These are phyloP conservation scores for Spicauda simplicius DNA, from an alignment of 2,888 invertebrate species.

Conservation along the genomic window DNA sequence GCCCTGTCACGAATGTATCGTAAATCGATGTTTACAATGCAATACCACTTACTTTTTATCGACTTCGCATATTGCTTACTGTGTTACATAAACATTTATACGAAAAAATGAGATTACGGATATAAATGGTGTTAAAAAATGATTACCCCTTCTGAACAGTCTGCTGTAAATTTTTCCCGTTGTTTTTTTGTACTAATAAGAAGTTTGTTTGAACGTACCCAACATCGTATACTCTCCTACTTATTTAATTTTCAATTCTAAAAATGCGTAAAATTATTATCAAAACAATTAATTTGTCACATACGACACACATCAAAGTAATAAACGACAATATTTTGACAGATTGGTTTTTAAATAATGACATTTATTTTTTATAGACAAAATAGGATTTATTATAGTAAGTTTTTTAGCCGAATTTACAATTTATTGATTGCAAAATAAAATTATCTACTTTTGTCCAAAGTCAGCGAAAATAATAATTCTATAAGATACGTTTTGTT, in stretches of 20 bases:
- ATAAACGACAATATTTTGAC: neutral
- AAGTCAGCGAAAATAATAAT: too few relatives aligned
- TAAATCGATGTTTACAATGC: constrained; percentile 12
- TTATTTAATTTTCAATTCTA: constrained; percentile 3
- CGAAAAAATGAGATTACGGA: too few relatives aligned
- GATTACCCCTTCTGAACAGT: constrained; percentile 4
- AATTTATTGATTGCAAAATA: too few relatives aligned
- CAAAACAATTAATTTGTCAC: neutral
- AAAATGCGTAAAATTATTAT: neutral
- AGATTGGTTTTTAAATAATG: neutral
- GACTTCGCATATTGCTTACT: constrained; percentile 6
- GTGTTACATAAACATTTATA: constrained; percentile 7
- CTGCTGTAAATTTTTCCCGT: neutral
- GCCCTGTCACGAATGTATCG: constrained; percentile 15
- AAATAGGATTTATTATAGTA: too few relatives aligned
- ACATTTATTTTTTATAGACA: neutral
- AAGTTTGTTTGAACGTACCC: constrained; percentile 12
- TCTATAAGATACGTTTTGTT: too few relatives aligned
- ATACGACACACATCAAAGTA: neutral
- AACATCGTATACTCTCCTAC: constrained; percentile 8
- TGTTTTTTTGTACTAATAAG: neutral
- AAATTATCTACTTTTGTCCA: too few relatives aligned
- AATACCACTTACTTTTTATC: constrained; percentile 16
- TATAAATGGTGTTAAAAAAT: neutral
- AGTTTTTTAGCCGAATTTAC: too few relatives aligned